Conservation (phyloP, 2,888 invertebrate genomes). For the Athalia circularis region DNA sequence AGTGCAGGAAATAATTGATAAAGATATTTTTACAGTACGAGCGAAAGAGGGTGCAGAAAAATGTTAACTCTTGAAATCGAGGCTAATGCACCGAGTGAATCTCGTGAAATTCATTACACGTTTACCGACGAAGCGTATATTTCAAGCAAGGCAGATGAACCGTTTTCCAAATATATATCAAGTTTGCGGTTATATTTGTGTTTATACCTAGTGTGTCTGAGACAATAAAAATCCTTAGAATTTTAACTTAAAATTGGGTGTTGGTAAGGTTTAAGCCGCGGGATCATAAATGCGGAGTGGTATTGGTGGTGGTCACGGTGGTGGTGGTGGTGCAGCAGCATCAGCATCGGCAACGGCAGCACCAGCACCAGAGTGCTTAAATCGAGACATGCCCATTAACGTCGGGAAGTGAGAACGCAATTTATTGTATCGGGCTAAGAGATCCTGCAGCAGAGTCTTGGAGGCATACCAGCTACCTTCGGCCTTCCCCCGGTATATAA, state of each 20-base stretch:
- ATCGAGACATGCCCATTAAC: slow-evolving; percentile 44
- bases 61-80: too few relatives aligned
- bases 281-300: slow-evolving; percentile 36
- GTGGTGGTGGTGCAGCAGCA: not conserved
- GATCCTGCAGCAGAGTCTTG: slow-evolving; percentile 36
- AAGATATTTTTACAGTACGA: too few relatives aligned
- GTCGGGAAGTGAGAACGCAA: slow-evolving; percentile 44
- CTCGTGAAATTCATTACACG: too few relatives aligned
- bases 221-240: not conserved
- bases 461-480: slow-evolving; percentile 25
- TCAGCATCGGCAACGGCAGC: too few relatives aligned
- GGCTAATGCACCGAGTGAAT: too few relatives aligned
- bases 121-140: too few relatives aligned
- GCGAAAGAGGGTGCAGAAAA: too few relatives aligned
- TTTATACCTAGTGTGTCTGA: not conserved
- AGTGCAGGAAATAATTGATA: too few relatives aligned
- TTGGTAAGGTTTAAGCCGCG: not conserved
- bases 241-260: slow-evolving; percentile 12
- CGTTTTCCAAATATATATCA: too few relatives aligned
- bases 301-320: not conserved
- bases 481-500: not conserved
- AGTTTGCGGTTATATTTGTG: too few relatives aligned
- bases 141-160: too few relatives aligned
- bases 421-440: slow-evolving; percentile 41
- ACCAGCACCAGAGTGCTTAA: slow-evolving; percentile 3